Percentiles rank a stretch among this genome's conserved stretches.
These are phyloP conservation scores for Tragelaphus strepsiceros DNA, from an alignment of 2,113 vertebrate species.

Conservation along the genomic window DNA sequence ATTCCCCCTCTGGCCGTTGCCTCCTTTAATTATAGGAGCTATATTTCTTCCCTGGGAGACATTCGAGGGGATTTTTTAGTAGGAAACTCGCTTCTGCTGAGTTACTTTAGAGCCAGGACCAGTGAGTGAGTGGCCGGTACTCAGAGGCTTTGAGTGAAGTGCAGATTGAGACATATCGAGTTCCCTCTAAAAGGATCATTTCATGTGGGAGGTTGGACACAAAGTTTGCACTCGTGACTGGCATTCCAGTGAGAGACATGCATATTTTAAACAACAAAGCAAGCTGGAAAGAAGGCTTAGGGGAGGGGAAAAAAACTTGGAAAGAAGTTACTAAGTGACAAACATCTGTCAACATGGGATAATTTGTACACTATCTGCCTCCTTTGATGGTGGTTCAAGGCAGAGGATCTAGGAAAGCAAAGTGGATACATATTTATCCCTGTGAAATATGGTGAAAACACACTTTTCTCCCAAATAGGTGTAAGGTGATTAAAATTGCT, in stretches of 20 bases:
- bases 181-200: constrained; percentile 99
- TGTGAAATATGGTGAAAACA: constrained; percentile 16
- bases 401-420: constrained; percentile 51
- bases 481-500: constrained; percentile 21
- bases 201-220: constrained; percentile 99
- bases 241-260: constrained; percentile 99
- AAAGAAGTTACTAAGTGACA: constrained; percentile 96
- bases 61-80: constrained; percentile 75
- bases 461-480: neutral
- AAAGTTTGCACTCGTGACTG: constrained; percentile 99
- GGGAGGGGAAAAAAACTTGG: constrained; percentile 82
- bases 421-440: neutral
- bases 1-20: constrained; percentile 82
- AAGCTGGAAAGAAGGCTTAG: constrained; percentile 89
- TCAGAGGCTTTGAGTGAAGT: constrained; percentile 92
- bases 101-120: constrained; percentile 81
- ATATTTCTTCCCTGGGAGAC: constrained; percentile 81
- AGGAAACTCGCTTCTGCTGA: constrained; percentile 75
- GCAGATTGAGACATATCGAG: constrained; percentile 99
- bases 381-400: constrained; percentile 64
- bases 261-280: constrained; percentile 99
- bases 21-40: constrained; percentile 83
- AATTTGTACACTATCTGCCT: constrained; percentile 77
- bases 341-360: constrained; percentile 94
- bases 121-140: constrained; percentile 79